phyloP scores from a whole-genome alignment of 1,140 invertebrate genomes.

The Camponotus floridanus region DNA sequence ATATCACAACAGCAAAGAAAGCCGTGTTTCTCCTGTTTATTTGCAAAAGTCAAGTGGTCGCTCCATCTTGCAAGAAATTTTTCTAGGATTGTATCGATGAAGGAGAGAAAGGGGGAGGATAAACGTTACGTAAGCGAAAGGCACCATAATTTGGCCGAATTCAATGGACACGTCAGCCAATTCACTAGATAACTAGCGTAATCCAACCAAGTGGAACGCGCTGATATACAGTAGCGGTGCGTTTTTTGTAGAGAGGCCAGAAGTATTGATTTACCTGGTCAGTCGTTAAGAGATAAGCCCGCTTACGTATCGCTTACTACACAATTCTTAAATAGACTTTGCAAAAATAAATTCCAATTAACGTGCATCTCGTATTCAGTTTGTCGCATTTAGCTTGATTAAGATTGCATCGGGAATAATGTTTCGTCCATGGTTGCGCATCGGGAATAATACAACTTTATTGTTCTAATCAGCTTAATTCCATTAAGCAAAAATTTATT shows the following conservation, averaged over 20 bases:
- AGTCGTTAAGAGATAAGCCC: slow-evolving; percentile 70
- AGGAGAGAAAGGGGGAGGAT: neutral
- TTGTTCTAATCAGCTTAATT: slow-evolving; percentile 23
- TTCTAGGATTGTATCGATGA: neutral
- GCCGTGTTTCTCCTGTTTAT: neutral
- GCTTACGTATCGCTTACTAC: slow-evolving; percentile 39
- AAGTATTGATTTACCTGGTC: slow-evolving; percentile 70
- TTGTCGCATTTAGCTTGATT: slow-evolving; percentile 24
- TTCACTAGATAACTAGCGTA: slow-evolving; percentile 47
- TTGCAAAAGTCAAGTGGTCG: neutral
- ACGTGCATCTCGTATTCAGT: slow-evolving; percentile 20
- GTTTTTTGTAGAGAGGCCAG: slow-evolving; percentile 52
- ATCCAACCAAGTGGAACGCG: slow-evolving; percentile 62
- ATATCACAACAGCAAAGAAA: neutral
- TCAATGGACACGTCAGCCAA: slow-evolving; percentile 63
- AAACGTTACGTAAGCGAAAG: slow-evolving; percentile 60
- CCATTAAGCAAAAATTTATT: slow-evolving; percentile 3
- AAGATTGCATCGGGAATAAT: slow-evolving; percentile 40
- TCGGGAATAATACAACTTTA: neutral
- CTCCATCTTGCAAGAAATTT: neutral
- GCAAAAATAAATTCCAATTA: slow-evolving; percentile 35
- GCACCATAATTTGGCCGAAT: slow-evolving; percentile 60
- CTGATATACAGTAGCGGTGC: slow-evolving; percentile 46
- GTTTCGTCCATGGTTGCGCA: neutral
- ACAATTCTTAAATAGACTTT: slow-evolving; percentile 48